Evolutionary conservation across 1,140 invertebrate genomes (phyloP).

Genomic region (Achroia grisella): DNA sequence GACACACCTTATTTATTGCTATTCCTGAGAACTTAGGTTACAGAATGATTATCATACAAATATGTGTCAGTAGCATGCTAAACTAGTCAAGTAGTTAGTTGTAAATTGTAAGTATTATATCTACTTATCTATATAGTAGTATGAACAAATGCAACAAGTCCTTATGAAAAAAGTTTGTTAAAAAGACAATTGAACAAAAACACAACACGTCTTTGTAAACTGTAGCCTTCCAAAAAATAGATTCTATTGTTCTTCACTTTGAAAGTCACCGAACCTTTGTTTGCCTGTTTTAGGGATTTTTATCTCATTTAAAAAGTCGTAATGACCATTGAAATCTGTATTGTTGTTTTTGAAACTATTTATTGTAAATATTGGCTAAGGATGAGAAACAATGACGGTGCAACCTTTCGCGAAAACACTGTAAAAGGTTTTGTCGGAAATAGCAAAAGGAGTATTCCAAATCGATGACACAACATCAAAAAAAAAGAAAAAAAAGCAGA

Average conservation of each 20-base stretch:
- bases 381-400: constrained; percentile 16
- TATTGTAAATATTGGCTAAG: constrained; percentile 21
- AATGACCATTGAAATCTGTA: constrained; percentile 14
- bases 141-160: too few species aligned
- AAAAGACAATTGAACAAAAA: too few species aligned
- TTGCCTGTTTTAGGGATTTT: constrained; percentile 11
- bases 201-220: neutral
- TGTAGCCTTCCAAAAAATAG: neutral
- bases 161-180: too few species aligned
- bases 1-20: too few species aligned
- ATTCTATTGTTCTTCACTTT: neutral
- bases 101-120: too few species aligned
- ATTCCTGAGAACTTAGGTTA: too few species aligned
- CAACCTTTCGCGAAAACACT: constrained; percentile 20
- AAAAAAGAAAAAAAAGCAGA: too few species aligned
- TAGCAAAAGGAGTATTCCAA: neutral
- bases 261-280: constrained; percentile 10
- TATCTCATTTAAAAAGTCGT: constrained; percentile 17
- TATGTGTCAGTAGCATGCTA: too few species aligned
- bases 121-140: too few species aligned
- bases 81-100: too few species aligned
- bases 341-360: constrained; percentile 16
- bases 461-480: neutral
- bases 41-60: too few species aligned
- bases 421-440: neutral